Conservation (phyloP, 1,140 invertebrate species). For the Ganaspis sp. region DNA sequence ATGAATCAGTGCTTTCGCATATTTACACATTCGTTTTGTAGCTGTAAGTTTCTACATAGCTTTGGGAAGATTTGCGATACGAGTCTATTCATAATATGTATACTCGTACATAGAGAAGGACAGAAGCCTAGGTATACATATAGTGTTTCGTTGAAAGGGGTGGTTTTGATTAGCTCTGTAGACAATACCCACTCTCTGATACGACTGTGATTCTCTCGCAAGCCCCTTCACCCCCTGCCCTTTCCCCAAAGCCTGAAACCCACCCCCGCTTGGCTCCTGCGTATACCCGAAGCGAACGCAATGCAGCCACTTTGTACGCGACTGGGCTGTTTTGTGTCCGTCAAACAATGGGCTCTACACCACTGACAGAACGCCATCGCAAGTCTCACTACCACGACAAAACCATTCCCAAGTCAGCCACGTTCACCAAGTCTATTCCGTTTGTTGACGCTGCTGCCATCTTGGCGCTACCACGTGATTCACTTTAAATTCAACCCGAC, state of each 20-base stretch:
- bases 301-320: conserved; percentile 74
- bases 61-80: conserved; percentile 28
- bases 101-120: conserved; percentile 35
- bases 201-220: conserved; percentile 62
- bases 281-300: conserved; percentile 61
- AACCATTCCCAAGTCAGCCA: conserved; percentile 31
- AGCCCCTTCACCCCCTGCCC: conserved; percentile 50
- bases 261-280: conserved; percentile 47
- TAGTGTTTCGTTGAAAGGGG: conserved; percentile 73
- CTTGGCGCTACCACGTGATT: conserved; percentile 44
- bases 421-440: background rate
- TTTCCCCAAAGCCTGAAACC: conserved; percentile 42
- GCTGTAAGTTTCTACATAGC: background rate
- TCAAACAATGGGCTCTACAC: conserved; percentile 72
- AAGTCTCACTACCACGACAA: conserved; percentile 51
- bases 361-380: conserved; percentile 64
- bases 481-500: conserved; percentile 33
- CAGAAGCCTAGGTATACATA: conserved; percentile 41
- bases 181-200: conserved; percentile 74
- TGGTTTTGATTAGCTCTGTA: conserved; percentile 77
- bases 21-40: conserved; percentile 11
- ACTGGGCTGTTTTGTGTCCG: conserved; percentile 74
- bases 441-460: conserved; percentile 49
- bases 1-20: conserved; percentile 8
- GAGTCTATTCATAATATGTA: conserved; percentile 15